These are phyloP conservation scores for Sericinus montela DNA, from an alignment of 2,888 invertebrate species.

Conservation along the genomic window DNA sequence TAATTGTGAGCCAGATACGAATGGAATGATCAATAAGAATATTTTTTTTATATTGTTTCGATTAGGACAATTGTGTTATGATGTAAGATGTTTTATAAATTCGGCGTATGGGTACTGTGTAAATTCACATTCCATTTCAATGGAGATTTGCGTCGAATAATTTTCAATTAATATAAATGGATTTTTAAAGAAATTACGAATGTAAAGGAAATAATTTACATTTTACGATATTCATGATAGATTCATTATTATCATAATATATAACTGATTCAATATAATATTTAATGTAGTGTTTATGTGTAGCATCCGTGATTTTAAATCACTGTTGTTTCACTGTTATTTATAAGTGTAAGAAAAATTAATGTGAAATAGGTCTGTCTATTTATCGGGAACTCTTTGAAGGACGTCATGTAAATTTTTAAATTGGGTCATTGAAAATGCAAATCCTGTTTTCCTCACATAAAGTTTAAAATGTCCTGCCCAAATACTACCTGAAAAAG, in stretches of 20 bases:
- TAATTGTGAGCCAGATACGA: slow-evolving; percentile 2
- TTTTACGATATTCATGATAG: slow-evolving; percentile 13
- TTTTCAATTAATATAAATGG: slow-evolving; percentile 16
- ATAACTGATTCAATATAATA: slow-evolving; percentile 22
- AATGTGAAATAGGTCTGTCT: slow-evolving; percentile 13
- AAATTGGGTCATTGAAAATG: not conserved
- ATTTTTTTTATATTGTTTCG: not conserved
- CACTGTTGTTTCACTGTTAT: slow-evolving; percentile 45
- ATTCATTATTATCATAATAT: slow-evolving; percentile 8
- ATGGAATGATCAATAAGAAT: not conserved
- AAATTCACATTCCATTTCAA: slow-evolving; percentile 18
- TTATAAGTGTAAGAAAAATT: slow-evolving; percentile 36
- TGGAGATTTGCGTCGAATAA: slow-evolving; percentile 15
- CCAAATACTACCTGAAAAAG: no score
- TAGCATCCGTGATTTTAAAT: slow-evolving; percentile 51
- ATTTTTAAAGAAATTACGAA: slow-evolving; percentile 8
- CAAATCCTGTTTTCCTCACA: no score
- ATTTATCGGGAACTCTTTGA: slow-evolving; percentile 8
- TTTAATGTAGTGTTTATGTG: slow-evolving; percentile 33
- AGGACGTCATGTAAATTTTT: slow-evolving; percentile 10
- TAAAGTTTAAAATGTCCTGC: no score
- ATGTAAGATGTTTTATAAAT: slow-evolving; percentile 12
- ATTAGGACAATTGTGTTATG: slow-evolving; percentile 15
- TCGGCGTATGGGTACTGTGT: slow-evolving; percentile 11
- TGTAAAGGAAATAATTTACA: slow-evolving; percentile 3